phyloP scores from a whole-genome alignment of 2,797 vertebrate genomes.

The Myripristis jacobus region DNA sequence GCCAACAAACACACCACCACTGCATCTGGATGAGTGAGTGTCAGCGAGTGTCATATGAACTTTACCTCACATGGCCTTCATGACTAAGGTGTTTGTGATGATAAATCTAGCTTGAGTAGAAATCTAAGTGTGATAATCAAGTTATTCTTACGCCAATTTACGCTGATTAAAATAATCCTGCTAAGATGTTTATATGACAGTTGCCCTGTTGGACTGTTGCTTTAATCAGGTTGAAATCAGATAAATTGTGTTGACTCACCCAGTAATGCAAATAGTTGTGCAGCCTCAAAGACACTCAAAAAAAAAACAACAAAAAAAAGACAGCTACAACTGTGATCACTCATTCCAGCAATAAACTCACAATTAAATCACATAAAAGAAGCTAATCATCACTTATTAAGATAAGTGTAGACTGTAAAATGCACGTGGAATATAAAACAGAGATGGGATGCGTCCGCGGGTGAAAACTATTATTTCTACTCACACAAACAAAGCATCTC shows the following conservation, averaged over 20 bases:
- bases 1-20: constrained; percentile 15
- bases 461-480: constrained; percentile 41
- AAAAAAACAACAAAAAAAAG: constrained; percentile 3
- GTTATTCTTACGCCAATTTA: not conserved
- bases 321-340: constrained; percentile 6
- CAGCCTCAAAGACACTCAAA: constrained; percentile 5
- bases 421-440: constrained; percentile 4
- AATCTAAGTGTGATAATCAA: not conserved
- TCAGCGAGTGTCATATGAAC: constrained; percentile 38
- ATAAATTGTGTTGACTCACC: too few species aligned
- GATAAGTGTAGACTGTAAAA: constrained; percentile 10
- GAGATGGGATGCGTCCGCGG: constrained; percentile 31
- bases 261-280: not conserved
- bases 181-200: too few species aligned
- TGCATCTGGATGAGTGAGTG: constrained; percentile 9
- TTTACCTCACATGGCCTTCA: constrained; percentile 15
- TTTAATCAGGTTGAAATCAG: too few species aligned
- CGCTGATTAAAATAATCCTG: too few species aligned
- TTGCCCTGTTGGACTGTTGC: too few species aligned
- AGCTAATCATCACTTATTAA: constrained; percentile 31
- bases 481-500: constrained; percentile 34
- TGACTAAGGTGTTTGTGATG: constrained; percentile 23
- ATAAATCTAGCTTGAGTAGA: not conserved
- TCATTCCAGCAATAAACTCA: constrained; percentile 4
- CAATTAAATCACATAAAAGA: constrained; percentile 34